These are phyloP conservation scores for Achroia grisella DNA, from an alignment of 1,140 invertebrate genomes.

Conservation along the genomic window DNA sequence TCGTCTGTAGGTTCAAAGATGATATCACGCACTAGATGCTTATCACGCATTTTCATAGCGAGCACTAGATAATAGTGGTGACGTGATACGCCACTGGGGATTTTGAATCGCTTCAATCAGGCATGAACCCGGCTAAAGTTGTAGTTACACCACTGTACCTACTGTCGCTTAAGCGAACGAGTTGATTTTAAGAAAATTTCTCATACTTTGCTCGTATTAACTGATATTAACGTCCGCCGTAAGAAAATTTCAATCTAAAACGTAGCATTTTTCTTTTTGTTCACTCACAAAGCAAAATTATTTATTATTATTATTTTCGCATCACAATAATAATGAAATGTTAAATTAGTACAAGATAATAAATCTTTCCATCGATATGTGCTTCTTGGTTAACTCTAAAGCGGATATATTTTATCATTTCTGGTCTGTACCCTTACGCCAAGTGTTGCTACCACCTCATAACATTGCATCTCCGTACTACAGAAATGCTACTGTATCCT, in stretches of 20 bases:
- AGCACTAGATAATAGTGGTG: slow-evolving; percentile 39
- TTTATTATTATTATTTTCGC: slow-evolving; percentile 40
- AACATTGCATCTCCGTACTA: slow-evolving; percentile 47
- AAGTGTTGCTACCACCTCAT: slow-evolving; percentile 51
- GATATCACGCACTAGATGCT: slow-evolving; percentile 62
- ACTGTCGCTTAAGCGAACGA: slow-evolving; percentile 29
- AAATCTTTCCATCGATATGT: slow-evolving; percentile 44
- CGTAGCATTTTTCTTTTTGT: neutral
- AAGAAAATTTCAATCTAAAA: slow-evolving; percentile 6
- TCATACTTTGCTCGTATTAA: no score
- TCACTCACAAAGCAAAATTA: slow-evolving; percentile 6
- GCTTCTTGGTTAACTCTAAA: slow-evolving; percentile 73
- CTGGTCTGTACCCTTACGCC: slow-evolving; percentile 56
- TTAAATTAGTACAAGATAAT: slow-evolving; percentile 16
- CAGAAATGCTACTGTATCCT: slow-evolving; percentile 26
- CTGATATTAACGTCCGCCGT: no score
- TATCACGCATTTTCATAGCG: slow-evolving; percentile 65
- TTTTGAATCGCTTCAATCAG: slow-evolving; percentile 39
- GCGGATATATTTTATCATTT: slow-evolving; percentile 59
- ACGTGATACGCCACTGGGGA: slow-evolving; percentile 23
- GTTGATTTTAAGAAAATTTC: slow-evolving; percentile 10
- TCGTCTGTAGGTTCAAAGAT: slow-evolving; percentile 42
- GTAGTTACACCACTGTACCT: slow-evolving; percentile 21
- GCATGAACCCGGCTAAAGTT: slow-evolving; percentile 47
- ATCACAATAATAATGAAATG: slow-evolving; percentile 25